These are phyloP conservation scores for Catharus bicknelli DNA, from an alignment of 2,113 vertebrate genomes.

Conservation along the genomic window DNA sequence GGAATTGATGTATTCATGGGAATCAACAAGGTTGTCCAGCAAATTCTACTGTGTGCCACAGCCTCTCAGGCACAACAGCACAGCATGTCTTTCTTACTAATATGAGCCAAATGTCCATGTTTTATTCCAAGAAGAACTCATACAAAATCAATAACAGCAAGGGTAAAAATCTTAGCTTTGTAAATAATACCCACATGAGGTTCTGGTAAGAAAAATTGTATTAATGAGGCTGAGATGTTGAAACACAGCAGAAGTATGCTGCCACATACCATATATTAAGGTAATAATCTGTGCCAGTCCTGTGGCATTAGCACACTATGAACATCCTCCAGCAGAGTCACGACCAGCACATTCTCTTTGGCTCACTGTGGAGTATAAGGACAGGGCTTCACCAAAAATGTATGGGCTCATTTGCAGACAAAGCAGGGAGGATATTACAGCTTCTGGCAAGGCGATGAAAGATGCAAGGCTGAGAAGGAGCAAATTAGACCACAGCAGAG, in stretches of 20 bases:
- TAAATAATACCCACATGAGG: neutral
- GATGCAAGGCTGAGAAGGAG: neutral
- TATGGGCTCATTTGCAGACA: neutral
- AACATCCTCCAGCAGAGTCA: neutral
- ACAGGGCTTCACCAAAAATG: neutral
- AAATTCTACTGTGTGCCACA: neutral
- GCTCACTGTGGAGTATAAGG: neutral
- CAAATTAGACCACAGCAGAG: neutral
- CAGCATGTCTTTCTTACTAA: neutral
- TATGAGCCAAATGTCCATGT: neutral
- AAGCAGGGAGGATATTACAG: neutral
- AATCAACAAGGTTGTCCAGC: neutral
- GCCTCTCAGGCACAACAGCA: fast-evolving
- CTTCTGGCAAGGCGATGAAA: neutral
- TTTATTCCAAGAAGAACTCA: neutral
- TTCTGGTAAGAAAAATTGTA: neutral
- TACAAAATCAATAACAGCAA: neutral
- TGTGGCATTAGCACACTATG: neutral
- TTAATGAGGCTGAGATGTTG: neutral
- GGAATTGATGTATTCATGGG: neutral
- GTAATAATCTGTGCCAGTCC: neutral
- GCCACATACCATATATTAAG: neutral
- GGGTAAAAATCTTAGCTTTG: neutral
- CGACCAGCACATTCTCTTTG: neutral
- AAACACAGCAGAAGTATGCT: neutral